phyloP scores from a whole-genome alignment of 2,797 vertebrate species.

The Novumbra hubbsi region DNA sequence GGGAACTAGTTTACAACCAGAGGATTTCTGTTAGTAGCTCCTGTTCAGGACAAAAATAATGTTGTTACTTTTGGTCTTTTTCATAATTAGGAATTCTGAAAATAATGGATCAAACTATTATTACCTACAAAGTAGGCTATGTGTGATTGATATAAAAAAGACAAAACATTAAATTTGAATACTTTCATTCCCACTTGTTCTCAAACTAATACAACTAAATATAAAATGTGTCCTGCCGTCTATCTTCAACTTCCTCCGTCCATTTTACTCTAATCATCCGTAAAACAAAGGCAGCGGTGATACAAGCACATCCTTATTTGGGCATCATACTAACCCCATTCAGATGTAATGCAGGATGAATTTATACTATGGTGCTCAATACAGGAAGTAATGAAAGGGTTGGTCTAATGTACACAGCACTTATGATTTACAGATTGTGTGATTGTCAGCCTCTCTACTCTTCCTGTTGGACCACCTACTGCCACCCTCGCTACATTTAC shows the following conservation, averaged over 20 bases:
- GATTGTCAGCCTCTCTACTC: conserved; percentile 8
- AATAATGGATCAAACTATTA: not conserved
- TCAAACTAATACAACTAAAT: not conserved
- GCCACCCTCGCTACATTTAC: conserved; percentile 22
- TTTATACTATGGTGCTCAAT: not conserved
- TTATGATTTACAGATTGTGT: conserved; percentile 14
- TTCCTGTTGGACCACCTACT: conserved; percentile 41
- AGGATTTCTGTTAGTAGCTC: conserved; percentile 42
- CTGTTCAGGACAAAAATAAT: conserved; percentile 46
- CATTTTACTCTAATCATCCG: conserved; percentile 15
- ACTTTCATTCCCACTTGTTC: not conserved
- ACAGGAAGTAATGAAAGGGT: conserved; percentile 3
- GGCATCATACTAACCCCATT: conserved; percentile 21
- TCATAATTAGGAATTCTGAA: no score
- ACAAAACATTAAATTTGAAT: not conserved
- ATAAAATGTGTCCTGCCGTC: not conserved
- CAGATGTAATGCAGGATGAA: conserved; percentile 18
- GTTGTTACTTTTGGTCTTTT: conserved; percentile 28
- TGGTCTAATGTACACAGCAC: conserved; percentile 11
- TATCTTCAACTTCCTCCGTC: conserved; percentile 18
- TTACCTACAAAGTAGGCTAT: not conserved
- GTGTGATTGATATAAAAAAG: not conserved
- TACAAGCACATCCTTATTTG: conserved; percentile 26
- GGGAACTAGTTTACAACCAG: conserved; percentile 71
- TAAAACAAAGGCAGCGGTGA: conserved; percentile 30